Base-by-base conservation (phyloP, 2,113 vertebrate genomes). In the Ibidorhyncha struthersii region DNA sequence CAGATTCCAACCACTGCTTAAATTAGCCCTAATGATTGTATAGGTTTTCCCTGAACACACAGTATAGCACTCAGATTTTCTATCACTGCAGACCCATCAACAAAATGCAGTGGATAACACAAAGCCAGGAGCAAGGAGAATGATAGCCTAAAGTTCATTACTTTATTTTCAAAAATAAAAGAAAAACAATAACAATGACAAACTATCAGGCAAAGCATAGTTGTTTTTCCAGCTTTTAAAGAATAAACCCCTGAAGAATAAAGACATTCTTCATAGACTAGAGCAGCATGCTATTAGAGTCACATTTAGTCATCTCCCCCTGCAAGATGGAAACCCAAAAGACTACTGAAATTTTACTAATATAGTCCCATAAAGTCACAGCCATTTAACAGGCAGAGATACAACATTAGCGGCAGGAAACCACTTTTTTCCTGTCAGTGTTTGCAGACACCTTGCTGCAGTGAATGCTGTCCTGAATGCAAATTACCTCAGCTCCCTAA, bases 401-500 rank as follows among this genome's bases (percentile, higher is more conserved):
- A 55, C 11, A 81, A 45, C 19, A 69, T 49, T 22, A 94, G 45
- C 6, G 11, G 62, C 3, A 0, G n/a, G 43, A 25, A 78, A 22
- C 36, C 47, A 10, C 13, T 61, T 71, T 59, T 50, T 40, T 20
- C 32, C 41, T 70, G 62, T 40, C 84, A 72, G 47, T 12, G 18
- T 70, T 76, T 73, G 88, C 88, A 89, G 66, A 91, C 70, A 97
- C 89, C 89, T 96, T 93, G 69, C 95, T 96, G 93, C 96, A 97
- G 74, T 89, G 80, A 80, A 52, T 38, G 84, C 93, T 96, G 78
- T 83, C 90, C 50, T 86, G 97, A 96, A 97, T 96, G 73, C 72
- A 97, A 78, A 97, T 96, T n/a, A 61, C 43, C 71, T 92, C 70
- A 65, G 58, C 89, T 84, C 62, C 74, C 53, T 15, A 52, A 17